Conservation (phyloP, 1,140 invertebrate species). For the Drosophila pseudoobscura region DNA sequence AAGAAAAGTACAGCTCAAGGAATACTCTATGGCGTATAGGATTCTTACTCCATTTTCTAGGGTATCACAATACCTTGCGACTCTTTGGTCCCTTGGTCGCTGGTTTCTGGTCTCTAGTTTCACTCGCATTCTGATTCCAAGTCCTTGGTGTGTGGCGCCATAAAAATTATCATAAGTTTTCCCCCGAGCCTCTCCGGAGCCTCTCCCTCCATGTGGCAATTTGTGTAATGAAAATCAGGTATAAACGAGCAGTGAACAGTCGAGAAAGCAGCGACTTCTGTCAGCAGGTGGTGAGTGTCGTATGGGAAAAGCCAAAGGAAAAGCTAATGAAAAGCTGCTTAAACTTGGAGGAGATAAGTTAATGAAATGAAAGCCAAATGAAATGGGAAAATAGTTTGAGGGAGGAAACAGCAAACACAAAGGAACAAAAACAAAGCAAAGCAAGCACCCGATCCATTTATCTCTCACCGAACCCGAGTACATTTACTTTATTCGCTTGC, state of each 20-base stretch:
- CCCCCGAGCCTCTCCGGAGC: background rate
- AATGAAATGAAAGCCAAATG: background rate
- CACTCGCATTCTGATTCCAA: conserved; percentile 37
- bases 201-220: conserved; percentile 23
- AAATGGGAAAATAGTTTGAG: too few species aligned
- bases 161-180: conserved; percentile 67
- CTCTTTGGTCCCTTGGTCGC: conserved; percentile 3
- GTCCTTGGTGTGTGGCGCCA: conserved; percentile 11
- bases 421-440: too few species aligned
- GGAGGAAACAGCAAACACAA: too few species aligned
- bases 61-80: too few species aligned
- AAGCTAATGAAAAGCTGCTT: conserved; percentile 27
- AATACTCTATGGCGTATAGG: too few species aligned
- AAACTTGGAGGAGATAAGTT: conserved; percentile 7
- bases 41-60: too few species aligned
- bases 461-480: too few species aligned
- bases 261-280: conserved; percentile 1
- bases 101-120: conserved; percentile 16
- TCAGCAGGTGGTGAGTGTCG: conserved; percentile 33
- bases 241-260: background rate
- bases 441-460: too few species aligned
- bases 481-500: too few species aligned
- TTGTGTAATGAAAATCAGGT: conserved; percentile 62
- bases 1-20: too few species aligned
- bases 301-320: conserved; percentile 13